Conservation (phyloP, 1,140 invertebrate genomes). For the Steinernema feltiae region DNA sequence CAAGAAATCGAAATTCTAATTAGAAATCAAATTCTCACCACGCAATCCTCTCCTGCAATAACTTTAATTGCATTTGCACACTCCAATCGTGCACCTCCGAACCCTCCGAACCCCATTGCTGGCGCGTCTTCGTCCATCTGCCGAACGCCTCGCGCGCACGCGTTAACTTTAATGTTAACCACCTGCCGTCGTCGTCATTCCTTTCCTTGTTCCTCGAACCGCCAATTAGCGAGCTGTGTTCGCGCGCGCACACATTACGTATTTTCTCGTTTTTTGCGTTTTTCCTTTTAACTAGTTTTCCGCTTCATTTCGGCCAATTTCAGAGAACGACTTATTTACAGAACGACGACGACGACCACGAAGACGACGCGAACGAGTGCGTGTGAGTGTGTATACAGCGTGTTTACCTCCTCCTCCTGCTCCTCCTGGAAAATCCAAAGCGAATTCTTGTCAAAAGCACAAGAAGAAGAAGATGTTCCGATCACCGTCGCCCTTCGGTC, state of each 20-base stretch:
- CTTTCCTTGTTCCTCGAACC: not conserved
- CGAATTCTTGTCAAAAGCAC: not conserved
- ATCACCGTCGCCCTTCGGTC: not conserved
- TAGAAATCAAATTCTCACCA: too few relatives aligned
- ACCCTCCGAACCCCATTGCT: too few relatives aligned
- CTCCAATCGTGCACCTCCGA: too few relatives aligned
- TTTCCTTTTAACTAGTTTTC: too few relatives aligned
- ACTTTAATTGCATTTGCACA: not conserved
- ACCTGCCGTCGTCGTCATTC: not conserved
- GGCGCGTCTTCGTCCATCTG: too few relatives aligned
- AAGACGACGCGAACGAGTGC: not conserved
- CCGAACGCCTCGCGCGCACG: not conserved
- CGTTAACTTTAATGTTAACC: constrained; percentile 13
- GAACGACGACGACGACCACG: not conserved
- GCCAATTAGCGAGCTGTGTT: constrained; percentile 7
- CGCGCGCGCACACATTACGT: too few relatives aligned
- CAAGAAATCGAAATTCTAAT: too few relatives aligned
- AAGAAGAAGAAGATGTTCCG: not conserved
- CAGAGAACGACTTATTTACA: not conserved
- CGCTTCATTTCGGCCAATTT: not conserved
- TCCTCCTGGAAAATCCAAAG: not conserved
- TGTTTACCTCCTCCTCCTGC: not conserved
- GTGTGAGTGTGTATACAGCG: not conserved
- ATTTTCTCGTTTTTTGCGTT: too few relatives aligned
- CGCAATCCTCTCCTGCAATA: not conserved